Base-by-base conservation (phyloP, 2,113 vertebrate genomes). In the Pseudopipra pipra region DNA sequence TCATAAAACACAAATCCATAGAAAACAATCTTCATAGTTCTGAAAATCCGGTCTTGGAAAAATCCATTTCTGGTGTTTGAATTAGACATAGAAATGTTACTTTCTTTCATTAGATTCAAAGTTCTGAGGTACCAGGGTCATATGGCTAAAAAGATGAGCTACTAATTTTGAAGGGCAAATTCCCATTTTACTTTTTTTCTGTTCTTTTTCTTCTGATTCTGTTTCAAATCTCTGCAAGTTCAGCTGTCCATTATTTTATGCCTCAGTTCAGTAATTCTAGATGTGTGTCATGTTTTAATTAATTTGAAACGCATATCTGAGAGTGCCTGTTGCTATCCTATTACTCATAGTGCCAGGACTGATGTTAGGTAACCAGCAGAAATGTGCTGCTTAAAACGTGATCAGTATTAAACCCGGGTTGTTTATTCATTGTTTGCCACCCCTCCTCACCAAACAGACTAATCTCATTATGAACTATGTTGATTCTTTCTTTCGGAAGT, bases 371-470 rank as follows among this genome's bases (percentile, higher is more conserved):
- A 95, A 95, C 77, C 43, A 31, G 54, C 59, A 85, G 47, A 91
- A 95, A 84, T 44, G 82, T 39, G 71, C 89, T 80, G 87, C 79
- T 82, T 86, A 79, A 83, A 96, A 87, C 6, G 1, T 43, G 87
- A 87, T 54, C 8, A 2, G 54, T 81, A 41, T 82, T 87, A 94
- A 91, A 82, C 74, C 90, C 2, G 1, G 11, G 67, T 33, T 82
- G 74, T 95, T 89, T 87, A 74, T 85, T 95, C 90, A 44, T 71
- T 88, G 75, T 82, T 93, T 95, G 72, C 87, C 83, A 58, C 71
- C 66, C 44, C 49, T 83, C 27, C 44, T 92, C 55, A 17, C 71
- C 72, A 75, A 91, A 90, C 85, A 95, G 63, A 49, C 58, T 96
- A 91, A 97, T 94, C 93, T 92, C 58, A 82, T 94, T 90, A 77